Evolutionary conservation across 2,888 invertebrate species (phyloP).

Genomic region (Panzeria rudis): DNA sequence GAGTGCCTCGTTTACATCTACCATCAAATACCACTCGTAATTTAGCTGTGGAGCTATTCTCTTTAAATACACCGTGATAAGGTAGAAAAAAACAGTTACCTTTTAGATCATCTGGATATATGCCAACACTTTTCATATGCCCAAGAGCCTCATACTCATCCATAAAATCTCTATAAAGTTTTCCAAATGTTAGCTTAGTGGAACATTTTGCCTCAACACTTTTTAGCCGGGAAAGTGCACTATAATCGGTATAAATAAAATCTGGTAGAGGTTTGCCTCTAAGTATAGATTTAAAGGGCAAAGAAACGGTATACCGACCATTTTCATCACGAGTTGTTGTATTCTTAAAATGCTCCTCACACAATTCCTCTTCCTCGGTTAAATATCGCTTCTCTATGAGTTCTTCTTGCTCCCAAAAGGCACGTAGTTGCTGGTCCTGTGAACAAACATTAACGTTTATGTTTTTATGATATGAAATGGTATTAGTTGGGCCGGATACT

Average conservation of each 20-base stretch:
- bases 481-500: slow-evolving; percentile 35
- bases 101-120: slow-evolving; percentile 31
- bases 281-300: too few species aligned
- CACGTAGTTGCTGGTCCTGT: slow-evolving; percentile 32
- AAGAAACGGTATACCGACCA: slow-evolving; percentile 56
- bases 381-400: slow-evolving; percentile 18
- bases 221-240: slow-evolving; percentile 47
- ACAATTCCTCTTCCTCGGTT: slow-evolving; percentile 41
- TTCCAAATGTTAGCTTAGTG: slow-evolving; percentile 3
- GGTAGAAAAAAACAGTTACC: slow-evolving; percentile 47
- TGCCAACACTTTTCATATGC: slow-evolving; percentile 44
- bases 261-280: not conserved
- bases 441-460: too few species aligned
- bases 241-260: slow-evolving; percentile 51
- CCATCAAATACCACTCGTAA: slow-evolving; percentile 65
- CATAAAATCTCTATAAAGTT: too few species aligned
- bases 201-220: slow-evolving; percentile 1
- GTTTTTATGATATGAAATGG: too few species aligned
- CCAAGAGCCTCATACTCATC: slow-evolving; percentile 35
- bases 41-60: slow-evolving; percentile 29
- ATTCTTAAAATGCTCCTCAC: slow-evolving; percentile 48
- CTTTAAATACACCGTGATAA: slow-evolving; percentile 40
- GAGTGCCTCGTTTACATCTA: slow-evolving; percentile 26
- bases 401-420: slow-evolving; percentile 59
- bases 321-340: slow-evolving; percentile 27